Evolutionary conservation across 2,888 invertebrate species (phyloP).

Genomic region (Tenthredo distinguenda): DNA sequence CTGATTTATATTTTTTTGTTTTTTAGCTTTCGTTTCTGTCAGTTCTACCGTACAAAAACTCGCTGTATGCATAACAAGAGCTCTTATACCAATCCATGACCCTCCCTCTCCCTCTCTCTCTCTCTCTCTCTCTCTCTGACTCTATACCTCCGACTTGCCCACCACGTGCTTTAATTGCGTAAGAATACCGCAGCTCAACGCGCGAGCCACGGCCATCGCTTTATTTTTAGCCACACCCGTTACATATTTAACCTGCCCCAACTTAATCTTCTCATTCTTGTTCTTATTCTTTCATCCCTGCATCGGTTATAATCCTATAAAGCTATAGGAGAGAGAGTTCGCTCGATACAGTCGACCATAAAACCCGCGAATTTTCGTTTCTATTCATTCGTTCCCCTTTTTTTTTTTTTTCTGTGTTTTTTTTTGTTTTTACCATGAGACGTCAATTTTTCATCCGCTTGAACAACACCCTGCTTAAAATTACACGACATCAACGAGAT

Average conservation of each 20-base stretch:
- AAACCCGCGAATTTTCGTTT: neutral
- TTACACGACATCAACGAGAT: neutral
- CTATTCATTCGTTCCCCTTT: neutral
- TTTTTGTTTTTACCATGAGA: too few relatives aligned
- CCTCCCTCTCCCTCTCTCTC: neutral
- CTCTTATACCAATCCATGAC: neutral
- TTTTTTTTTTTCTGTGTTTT: neutral
- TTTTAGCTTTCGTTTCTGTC: neutral
- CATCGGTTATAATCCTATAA: too few relatives aligned
- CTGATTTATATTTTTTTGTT: too few relatives aligned
- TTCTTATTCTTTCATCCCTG: neutral
- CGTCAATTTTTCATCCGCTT: neutral
- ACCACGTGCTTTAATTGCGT: constrained; percentile 20
- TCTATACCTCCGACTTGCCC: neutral
- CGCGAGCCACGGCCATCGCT: constrained; percentile 70
- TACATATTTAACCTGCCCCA: constrained; percentile 77
- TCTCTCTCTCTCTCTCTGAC: neutral
- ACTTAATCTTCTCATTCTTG: constrained; percentile 62
- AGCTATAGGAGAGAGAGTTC: too few relatives aligned
- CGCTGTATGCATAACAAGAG: neutral
- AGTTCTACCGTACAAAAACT: neutral
- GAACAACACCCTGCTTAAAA: neutral
- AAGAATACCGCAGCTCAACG: neutral
- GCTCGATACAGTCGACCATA: too few relatives aligned
- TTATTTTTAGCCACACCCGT: constrained; percentile 75